Conservation (phyloP, 2,113 vertebrate genomes). For the Haemorhous mexicanus region DNA sequence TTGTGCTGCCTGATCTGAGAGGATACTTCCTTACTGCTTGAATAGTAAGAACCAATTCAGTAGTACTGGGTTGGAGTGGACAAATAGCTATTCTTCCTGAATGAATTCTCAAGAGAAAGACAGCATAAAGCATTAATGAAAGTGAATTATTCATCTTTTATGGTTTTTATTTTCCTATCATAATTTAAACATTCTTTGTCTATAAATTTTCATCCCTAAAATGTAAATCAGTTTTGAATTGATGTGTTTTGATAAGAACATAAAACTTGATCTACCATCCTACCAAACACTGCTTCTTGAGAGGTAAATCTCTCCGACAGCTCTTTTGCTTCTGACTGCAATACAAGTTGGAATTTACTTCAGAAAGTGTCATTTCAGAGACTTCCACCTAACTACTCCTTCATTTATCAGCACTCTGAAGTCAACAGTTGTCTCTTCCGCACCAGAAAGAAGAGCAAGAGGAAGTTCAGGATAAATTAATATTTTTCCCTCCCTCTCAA, state of each 20-base stretch:
- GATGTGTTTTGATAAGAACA: not conserved
- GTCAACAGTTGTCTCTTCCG: not conserved
- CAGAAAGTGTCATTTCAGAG: not conserved
- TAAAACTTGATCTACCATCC: not conserved
- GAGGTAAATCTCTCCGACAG: constrained; percentile 8
- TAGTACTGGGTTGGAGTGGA: not conserved
- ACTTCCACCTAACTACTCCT: not conserved
- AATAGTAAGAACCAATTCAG: not conserved
- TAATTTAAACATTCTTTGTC: not conserved
- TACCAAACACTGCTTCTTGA: not conserved
- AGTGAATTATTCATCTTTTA: not conserved
- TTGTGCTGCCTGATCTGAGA: not conserved
- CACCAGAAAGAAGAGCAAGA: not conserved
- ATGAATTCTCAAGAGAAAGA: not conserved
- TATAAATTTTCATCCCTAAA: not conserved
- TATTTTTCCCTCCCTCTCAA: not conserved
- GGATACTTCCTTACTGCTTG: not conserved
- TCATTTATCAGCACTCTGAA: not conserved
- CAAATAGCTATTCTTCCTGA: not conserved
- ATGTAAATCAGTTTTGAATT: constrained; percentile 1
- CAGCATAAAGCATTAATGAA: not conserved
- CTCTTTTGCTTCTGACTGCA: not conserved
- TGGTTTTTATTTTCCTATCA: not conserved
- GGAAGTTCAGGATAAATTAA: not conserved
- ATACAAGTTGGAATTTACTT: not conserved